Evolutionary conservation across 2,888 invertebrate species (phyloP).

Genomic region (Gymnoscelis rufifasciata): DNA sequence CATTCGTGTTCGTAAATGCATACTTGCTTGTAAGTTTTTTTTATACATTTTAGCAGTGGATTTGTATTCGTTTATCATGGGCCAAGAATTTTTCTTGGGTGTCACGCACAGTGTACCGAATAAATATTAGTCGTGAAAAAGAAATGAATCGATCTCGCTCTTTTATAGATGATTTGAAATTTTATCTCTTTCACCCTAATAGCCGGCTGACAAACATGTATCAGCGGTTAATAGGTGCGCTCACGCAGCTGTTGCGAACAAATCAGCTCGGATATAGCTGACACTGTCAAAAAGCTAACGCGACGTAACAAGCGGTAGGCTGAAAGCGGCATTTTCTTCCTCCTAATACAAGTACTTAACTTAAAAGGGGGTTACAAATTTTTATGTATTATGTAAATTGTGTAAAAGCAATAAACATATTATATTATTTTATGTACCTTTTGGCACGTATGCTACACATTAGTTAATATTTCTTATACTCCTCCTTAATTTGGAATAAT

Average conservation of each 20-base stretch:
- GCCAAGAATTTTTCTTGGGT: constrained; percentile 66
- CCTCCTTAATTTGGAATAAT: no score
- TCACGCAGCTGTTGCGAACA: constrained; percentile 77
- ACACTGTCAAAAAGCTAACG: constrained; percentile 76
- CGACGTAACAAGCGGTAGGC: constrained; percentile 44
- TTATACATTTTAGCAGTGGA: no score
- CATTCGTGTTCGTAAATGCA: no score
- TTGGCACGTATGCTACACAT: no score
- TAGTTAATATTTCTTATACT: no score
- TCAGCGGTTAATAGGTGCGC: constrained; percentile 79
- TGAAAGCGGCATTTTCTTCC: constrained; percentile 44
- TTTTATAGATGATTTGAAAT: constrained; percentile 63
- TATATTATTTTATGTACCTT: no score
- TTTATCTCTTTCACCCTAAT: constrained; percentile 76
- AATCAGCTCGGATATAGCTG: constrained; percentile 78
- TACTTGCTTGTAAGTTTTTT: no score
- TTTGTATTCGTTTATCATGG: no score
- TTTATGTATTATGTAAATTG: no score
- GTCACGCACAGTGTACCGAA: constrained; percentile 72
- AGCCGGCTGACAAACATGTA: constrained; percentile 80
- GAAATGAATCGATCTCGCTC: constrained; percentile 75
- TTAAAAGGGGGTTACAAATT: no score
- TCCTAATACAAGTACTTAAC: no score
- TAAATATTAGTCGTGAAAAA: constrained; percentile 72
- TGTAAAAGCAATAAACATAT: no score